Base-by-base conservation (phyloP, 2,113 vertebrate species). In the Oenanthe oenanthe region DNA sequence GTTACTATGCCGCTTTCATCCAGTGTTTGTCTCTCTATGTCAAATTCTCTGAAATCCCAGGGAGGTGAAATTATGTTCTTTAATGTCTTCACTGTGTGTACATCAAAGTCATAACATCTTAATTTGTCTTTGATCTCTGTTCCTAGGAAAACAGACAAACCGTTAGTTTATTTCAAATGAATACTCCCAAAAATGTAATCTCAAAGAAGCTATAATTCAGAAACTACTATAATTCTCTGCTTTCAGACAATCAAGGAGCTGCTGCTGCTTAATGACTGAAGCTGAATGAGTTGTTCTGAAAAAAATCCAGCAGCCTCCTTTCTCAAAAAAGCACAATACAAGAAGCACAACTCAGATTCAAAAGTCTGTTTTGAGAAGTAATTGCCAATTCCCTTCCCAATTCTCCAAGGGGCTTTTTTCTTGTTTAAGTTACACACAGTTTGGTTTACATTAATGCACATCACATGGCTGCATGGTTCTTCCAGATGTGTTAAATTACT, bases 101-200 rank as follows among this genome's bases (percentile, higher is more conserved):
- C 98, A 92, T 98, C 98, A 20, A 98, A 98, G 96, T 98, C 98
- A 1, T 98, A 98, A 94, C 98, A 98, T 92, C 98, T 98, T 93
- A 99, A 98, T 97, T 99, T 99, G 98, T 99, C 99, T 83, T 99
- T 99, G 93, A 99, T 98, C 92, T 99, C 99, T 32, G 99, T 99
- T 96, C 99, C 99, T 99, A 94, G 54, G 51, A 96, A 96, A 96
- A 92, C 82, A 97, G 51, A 94, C 28, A 97, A 89, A 84, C 29
- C 51, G 13, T 94, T 63, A 71, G 12, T 77, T 90, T 60, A 78
- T 63, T 83, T 36, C 48, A 92, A 77, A 36, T 38, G 6, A 94
- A 92, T 12, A n/a, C 32, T 71, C 28, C 2, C 50, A 40, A 76
- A 73, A 51, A 31, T 7, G 2, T 22, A 34, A 56, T 57, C 28